phyloP scores from a whole-genome alignment of 2,888 invertebrate species.

The Eupithecia inturbata region DNA sequence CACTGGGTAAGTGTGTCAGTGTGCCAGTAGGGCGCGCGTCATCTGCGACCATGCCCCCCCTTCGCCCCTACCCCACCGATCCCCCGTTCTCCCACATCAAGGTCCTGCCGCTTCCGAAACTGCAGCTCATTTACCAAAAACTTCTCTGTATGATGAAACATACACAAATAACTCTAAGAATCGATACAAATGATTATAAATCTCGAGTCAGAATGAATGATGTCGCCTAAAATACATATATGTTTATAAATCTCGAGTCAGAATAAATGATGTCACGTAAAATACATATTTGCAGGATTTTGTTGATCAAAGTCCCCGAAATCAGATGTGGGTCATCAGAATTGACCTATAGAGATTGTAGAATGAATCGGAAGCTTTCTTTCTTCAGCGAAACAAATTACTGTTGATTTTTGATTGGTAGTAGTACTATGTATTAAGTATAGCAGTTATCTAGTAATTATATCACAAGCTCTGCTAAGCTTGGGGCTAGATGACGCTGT shows the following conservation, averaged over 20 bases:
- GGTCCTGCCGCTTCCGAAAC: constrained; percentile 70
- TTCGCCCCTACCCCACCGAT: constrained; percentile 48
- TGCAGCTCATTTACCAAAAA: constrained; percentile 64
- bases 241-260: not conserved
- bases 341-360: not conserved
- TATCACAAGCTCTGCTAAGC: no score
- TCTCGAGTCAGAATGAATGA: not conserved
- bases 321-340: not conserved
- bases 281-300: not conserved
- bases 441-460: no score
- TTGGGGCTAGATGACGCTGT: no score
- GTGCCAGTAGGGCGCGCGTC: constrained; percentile 83
- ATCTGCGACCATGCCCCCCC: constrained; percentile 74
- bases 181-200: not conserved
- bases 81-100: constrained; percentile 67
- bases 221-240: not conserved
- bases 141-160: constrained; percentile 13
- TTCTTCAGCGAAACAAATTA: not conserved
- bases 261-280: not conserved
- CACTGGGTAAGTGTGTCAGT: constrained; percentile 84
- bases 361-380: not conserved
- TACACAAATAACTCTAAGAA: constrained; percentile 2
- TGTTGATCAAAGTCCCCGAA: not conserved
- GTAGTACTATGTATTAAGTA: no score
- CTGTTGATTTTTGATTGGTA: not conserved